Conservation (phyloP, 1,140 invertebrate genomes). For the Conopomorpha cramerella region DNA sequence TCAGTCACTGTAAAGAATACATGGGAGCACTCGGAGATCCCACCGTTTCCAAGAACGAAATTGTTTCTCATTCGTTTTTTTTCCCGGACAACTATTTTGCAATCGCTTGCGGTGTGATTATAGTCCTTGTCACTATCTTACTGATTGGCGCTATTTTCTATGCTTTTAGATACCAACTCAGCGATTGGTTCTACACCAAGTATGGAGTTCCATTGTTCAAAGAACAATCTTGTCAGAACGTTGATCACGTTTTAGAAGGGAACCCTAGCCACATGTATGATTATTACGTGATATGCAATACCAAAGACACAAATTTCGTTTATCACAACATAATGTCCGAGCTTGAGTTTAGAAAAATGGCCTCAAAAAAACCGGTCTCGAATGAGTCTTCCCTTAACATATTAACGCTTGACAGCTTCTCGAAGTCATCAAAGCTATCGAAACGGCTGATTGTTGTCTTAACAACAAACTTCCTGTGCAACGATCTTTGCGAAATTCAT, state of each 20-base stretch:
- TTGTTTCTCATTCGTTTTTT: conserved; percentile 59
- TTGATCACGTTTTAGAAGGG: conserved; percentile 59
- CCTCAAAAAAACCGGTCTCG: conserved; percentile 31
- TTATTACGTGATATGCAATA: conserved; percentile 86
- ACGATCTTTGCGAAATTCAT: conserved; percentile 48
- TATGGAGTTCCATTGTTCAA: conserved; percentile 76
- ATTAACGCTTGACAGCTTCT: conserved; percentile 52
- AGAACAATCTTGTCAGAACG: conserved; percentile 55
- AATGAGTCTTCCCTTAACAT: conserved; percentile 44
- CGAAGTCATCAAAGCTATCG: conserved; percentile 51
- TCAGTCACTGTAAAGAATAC: conserved; percentile 66
- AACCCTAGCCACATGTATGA: conserved; percentile 80
- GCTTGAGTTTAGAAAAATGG: conserved; percentile 67
- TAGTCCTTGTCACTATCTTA: conserved; percentile 73
- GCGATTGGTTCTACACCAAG: conserved; percentile 74
- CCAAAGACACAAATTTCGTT: conserved; percentile 82
- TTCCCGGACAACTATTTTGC: conserved; percentile 68
- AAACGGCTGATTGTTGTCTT: conserved; percentile 49
- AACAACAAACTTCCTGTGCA: conserved; percentile 54
- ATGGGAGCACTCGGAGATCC: conserved; percentile 66
- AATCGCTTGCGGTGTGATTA: conserved; percentile 72
- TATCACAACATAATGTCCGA: conserved; percentile 76
- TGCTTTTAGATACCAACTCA: conserved; percentile 75
- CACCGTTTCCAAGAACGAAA: conserved; percentile 64
- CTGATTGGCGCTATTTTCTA: conserved; percentile 71